These are phyloP conservation scores for Melopsittacus undulatus DNA, from an alignment of 2,797 vertebrate genomes.

Conservation along the genomic window DNA sequence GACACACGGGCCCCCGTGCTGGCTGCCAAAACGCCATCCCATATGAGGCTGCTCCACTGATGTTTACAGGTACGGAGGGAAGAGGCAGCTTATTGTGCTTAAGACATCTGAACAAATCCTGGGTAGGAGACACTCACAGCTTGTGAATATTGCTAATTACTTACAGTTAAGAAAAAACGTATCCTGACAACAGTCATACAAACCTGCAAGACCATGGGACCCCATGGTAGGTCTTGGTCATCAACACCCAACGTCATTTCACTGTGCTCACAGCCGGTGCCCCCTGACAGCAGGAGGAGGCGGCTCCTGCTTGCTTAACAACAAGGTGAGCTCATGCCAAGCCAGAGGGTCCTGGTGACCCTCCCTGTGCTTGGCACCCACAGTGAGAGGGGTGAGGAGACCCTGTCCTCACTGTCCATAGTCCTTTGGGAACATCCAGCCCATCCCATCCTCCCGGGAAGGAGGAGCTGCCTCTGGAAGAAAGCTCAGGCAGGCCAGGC, in stretches of 20 bases:
- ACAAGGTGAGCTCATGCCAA: background rate
- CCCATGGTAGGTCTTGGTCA: background rate
- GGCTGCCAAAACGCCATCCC: background rate
- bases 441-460: background rate
- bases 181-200: background rate
- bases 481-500: background rate
- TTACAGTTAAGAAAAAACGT: slow-evolving; percentile 47
- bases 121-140: slow-evolving; percentile 67
- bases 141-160: slow-evolving; percentile 67
- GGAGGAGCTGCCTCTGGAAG: background rate
- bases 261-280: rapidly evolving
- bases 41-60: background rate
- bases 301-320: background rate
- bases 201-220: background rate
- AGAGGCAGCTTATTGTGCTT: slow-evolving; percentile 76
- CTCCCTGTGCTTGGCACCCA: background rate
- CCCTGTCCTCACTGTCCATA: background rate
- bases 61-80: background rate
- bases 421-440: background rate
- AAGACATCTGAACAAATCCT: slow-evolving; percentile 70
- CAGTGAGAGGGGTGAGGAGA: background rate
- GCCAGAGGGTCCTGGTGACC: background rate
- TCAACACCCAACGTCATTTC: background rate
- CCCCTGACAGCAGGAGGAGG: background rate
- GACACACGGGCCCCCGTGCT: slow-evolving; percentile 14